A percentile compares a stretch with the other conserved stretches of the same genome.
Conservation (phyloP, 2,888 invertebrate genomes). For the Sphaeridia pumilis region DNA sequence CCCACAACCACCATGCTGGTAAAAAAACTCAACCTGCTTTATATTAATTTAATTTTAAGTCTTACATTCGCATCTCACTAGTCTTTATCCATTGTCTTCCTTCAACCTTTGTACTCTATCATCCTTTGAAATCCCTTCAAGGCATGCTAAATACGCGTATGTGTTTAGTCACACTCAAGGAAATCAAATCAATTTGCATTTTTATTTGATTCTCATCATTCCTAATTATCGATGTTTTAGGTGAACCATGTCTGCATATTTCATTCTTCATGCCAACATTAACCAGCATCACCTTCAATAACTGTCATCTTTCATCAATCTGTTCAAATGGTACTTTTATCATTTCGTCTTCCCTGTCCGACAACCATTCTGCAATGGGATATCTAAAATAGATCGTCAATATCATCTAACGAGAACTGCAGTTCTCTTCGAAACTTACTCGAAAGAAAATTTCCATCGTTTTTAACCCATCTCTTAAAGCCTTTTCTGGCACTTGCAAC, state of each 20-base stretch:
- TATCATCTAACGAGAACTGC: not conserved
- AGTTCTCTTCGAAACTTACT: not conserved
- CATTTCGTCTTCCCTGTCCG: not conserved
- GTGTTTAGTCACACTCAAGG: not conserved
- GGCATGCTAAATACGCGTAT: conserved; percentile 1
- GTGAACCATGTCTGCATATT: not conserved
- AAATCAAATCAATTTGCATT: not conserved
- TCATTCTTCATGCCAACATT: not conserved
- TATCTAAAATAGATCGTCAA: not conserved
- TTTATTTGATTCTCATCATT: not conserved
- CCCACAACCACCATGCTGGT: too few species aligned
- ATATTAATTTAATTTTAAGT: too few species aligned
- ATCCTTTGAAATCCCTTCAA: not conserved
- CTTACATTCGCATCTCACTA: not conserved
- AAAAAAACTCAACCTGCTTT: too few species aligned
- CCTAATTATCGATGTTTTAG: not conserved
- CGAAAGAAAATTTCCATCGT: not conserved
- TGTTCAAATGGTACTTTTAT: conserved; percentile 1
- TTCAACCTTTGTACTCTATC: not conserved
- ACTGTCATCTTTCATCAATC: not conserved
- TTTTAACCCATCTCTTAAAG: not conserved
- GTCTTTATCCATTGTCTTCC: not conserved
- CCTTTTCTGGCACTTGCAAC: not conserved
- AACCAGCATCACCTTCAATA: not conserved
- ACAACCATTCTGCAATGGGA: not conserved